These are phyloP conservation scores for Spodoptera frugiperda DNA, from an alignment of 1,140 invertebrate species.

Conservation along the genomic window DNA sequence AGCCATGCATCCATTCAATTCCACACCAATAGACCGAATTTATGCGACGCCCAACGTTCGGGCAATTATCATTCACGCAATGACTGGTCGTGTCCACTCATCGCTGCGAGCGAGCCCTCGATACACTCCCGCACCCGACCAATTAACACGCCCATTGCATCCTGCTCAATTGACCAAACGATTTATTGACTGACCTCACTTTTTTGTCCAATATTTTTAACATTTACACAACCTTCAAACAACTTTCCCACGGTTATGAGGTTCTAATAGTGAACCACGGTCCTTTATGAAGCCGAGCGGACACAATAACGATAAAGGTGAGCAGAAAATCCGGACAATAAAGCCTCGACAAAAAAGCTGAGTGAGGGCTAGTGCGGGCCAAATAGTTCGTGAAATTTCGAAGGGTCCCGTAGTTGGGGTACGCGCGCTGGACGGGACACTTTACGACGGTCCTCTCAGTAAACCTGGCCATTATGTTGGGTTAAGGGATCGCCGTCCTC, in stretches of 20 bases:
- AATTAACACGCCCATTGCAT: constrained; percentile 83
- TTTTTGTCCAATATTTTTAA: constrained; percentile 43
- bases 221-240: constrained; percentile 49
- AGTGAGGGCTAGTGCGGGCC: constrained; percentile 80
- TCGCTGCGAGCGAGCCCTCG: constrained; percentile 51
- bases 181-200: constrained; percentile 70
- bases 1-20: constrained; percentile 75
- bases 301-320: constrained; percentile 86
- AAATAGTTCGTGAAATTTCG: constrained; percentile 85
- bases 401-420: constrained; percentile 72
- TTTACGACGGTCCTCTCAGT: constrained; percentile 83
- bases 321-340: constrained; percentile 85
- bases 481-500: constrained; percentile 83
- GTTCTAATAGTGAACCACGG: constrained; percentile 81
- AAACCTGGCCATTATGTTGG: constrained; percentile 84
- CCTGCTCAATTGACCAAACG: constrained; percentile 73
- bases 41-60: constrained; percentile 65
- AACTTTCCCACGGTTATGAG: constrained; percentile 85
- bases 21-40: constrained; percentile 73
- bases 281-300: constrained; percentile 83
- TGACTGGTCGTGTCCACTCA: constrained; percentile 69
- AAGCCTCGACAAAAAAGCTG: constrained; percentile 83
- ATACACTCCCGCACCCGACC: constrained; percentile 71
- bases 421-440: constrained; percentile 68
- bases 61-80: constrained; percentile 82